These are phyloP conservation scores for Dasypolia templi DNA, from an alignment of 2,888 invertebrate genomes.

Conservation along the genomic window DNA sequence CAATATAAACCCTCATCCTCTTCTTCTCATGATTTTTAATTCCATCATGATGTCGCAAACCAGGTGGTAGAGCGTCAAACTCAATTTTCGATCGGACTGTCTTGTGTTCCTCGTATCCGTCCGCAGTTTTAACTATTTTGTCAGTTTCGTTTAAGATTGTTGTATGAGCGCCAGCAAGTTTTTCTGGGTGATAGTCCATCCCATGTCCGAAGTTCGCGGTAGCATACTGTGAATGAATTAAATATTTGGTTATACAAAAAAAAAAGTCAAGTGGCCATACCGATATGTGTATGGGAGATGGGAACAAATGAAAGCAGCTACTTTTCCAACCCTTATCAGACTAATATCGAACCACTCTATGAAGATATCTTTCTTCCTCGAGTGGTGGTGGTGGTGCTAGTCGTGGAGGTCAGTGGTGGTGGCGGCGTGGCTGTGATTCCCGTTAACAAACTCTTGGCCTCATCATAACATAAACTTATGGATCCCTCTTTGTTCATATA, in stretches of 20 bases:
- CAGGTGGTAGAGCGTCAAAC: slow-evolving; percentile 51
- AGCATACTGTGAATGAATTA: slow-evolving; percentile 48
- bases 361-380: no score
- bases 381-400: no score
- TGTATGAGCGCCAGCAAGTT: slow-evolving; percentile 46
- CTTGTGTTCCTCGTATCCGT: slow-evolving; percentile 70
- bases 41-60: slow-evolving; percentile 65
- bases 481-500: no score
- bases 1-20: slow-evolving; percentile 67
- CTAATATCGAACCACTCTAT: not conserved
- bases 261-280: not conserved
- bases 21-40: slow-evolving; percentile 52
- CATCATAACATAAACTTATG: not conserved
- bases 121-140: slow-evolving; percentile 61
- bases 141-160: slow-evolving; percentile 68
- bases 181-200: slow-evolving; percentile 55
- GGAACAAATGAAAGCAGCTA: not conserved
- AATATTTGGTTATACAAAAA: slow-evolving; percentile 2
- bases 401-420: no score
- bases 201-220: slow-evolving; percentile 67
- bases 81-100: slow-evolving; percentile 68
- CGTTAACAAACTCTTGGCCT: not conserved
- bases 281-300: not conserved
- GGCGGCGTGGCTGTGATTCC: no score
- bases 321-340: not conserved